Evolutionary conservation across 2,113 vertebrate genomes (phyloP), one percentile per base, ranked within the genome.

Genomic region (Tachysurus fulvidraco): DNA sequence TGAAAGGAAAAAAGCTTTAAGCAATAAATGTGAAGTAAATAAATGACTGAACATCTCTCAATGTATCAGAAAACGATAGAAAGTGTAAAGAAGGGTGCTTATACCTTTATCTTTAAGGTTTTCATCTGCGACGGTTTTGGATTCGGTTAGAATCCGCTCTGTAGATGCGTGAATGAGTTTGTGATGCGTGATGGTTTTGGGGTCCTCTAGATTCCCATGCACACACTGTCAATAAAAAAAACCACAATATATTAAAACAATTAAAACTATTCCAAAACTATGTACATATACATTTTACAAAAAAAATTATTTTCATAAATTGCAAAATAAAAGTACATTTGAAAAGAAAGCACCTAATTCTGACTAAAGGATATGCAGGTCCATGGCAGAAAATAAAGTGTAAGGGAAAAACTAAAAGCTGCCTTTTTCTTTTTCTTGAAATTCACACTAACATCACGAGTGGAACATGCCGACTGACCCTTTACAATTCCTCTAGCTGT

Each of bases 41-140:
- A 4, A 46, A 46, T 50, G 46, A 46, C 23, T 25, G 36, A 8
- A 23, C 30, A 17, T 21, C 2, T 3, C 0, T 23, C 44, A 74
- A 46, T 0, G 44, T 0, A 52, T n/a, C 0, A 36, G n/a, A n/a
- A n/a, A n/a, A 57, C n/a, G 12, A 4, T 16, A 60, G 12, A 74
- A 64, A 83, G 10, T 71, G 54, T 50, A 44, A 50, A 52, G 41
- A 44, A 78, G 0, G 28, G 9, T 0, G 7, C 0, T 2, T 74
- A 71, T 87, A 98, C 98, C 98, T 96, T 95, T 95, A 52, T 99
- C 98, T 91, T 97, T 97, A 74, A 99, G 91, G n/a, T 95, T 97
- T 88, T 99, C 98, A 73, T 99, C 98, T 79, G 93, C 90, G 13
- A 99, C 93, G 0, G 98, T 98, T 92, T 96, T 99, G 46, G 95